phyloP scores from a whole-genome alignment of 2,113 vertebrate genomes.

The Perca flavescens region DNA sequence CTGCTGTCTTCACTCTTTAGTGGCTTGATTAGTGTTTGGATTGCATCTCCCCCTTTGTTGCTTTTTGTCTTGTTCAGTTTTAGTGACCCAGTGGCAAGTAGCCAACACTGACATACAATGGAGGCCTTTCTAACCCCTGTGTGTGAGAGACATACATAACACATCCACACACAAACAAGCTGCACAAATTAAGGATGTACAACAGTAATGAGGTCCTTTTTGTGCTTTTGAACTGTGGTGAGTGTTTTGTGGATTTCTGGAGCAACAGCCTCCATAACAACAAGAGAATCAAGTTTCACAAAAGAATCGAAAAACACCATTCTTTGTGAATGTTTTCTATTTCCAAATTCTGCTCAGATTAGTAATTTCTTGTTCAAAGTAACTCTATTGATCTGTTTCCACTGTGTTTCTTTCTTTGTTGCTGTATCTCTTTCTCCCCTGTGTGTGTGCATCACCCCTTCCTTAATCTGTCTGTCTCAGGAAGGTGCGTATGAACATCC shows the following conservation, averaged over 20 bases:
- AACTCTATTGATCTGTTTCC: not conserved
- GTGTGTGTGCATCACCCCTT: not conserved
- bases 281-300: not conserved
- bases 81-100: slow-evolving; percentile 55
- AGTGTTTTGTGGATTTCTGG: not conserved
- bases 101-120: slow-evolving; percentile 60
- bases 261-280: not conserved
- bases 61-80: slow-evolving; percentile 25
- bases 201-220: not conserved
- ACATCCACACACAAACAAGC: slow-evolving; percentile 13
- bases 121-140: slow-evolving; percentile 49
- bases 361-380: not conserved
- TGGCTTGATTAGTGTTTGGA: slow-evolving; percentile 5
- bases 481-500: slow-evolving; percentile 92
- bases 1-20: not conserved
- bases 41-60: slow-evolving; percentile 11
- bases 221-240: not conserved
- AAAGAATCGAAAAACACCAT: not conserved
- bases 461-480: slow-evolving; percentile 77
- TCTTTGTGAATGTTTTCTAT: not conserved
- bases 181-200: slow-evolving; percentile 20
- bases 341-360: not conserved
- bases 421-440: not conserved
- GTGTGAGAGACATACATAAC: slow-evolving; percentile 33
- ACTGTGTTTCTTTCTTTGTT: not conserved